Conservation (phyloP, 2,888 invertebrate species). For the Autographa gamma region DNA sequence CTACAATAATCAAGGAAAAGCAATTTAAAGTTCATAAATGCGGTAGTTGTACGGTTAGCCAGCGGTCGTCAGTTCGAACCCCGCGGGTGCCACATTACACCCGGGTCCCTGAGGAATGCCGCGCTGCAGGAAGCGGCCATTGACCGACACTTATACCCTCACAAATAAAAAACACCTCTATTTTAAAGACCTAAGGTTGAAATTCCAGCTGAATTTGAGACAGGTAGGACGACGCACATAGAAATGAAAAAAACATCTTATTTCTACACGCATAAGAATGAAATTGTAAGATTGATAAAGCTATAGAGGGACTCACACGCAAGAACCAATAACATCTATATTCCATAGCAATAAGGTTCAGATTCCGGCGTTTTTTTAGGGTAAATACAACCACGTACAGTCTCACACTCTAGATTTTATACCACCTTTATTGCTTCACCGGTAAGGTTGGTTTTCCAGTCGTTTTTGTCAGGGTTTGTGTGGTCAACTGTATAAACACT, state of each 20-base stretch:
- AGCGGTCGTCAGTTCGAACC: conserved; percentile 35
- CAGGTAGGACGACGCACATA: background rate
- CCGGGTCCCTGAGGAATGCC: conserved; percentile 77
- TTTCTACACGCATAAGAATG: background rate
- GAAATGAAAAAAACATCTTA: background rate
- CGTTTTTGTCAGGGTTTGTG: background rate
- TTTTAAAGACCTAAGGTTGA: background rate
- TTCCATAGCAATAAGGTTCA: background rate
- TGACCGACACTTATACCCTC: conserved; percentile 58
- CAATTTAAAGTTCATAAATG: conserved; percentile 13
- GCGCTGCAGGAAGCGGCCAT: conserved; percentile 76
- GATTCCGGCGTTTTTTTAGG: background rate
- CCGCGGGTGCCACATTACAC: conserved; percentile 54
- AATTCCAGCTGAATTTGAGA: background rate
- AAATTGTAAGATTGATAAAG: background rate
- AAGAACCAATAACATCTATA: background rate
- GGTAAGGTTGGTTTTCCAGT: background rate
- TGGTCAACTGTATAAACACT: conserved; percentile 1
- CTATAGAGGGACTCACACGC: background rate
- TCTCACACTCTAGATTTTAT: background rate
- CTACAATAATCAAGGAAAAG: conserved; percentile 19
- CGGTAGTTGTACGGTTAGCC: conserved; percentile 7
- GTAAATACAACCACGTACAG: background rate
- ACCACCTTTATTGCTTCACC: background rate
- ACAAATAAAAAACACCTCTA: conserved; percentile 8